These are phyloP conservation scores for Syngnathus scovelli DNA, from an alignment of 2,113 vertebrate species.

Conservation along the genomic window DNA sequence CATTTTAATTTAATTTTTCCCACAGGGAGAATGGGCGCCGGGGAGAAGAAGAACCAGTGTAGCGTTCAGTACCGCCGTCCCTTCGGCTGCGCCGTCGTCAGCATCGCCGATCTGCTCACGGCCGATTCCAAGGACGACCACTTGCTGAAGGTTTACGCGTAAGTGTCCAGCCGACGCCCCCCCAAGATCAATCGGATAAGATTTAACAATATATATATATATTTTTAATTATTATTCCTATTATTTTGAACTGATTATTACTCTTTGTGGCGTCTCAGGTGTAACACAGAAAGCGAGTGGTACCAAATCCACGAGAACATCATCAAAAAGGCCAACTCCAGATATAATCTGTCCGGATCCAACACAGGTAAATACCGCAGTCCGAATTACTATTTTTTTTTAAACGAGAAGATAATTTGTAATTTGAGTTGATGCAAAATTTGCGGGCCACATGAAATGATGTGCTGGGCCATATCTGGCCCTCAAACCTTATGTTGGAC, in stretches of 20 bases:
- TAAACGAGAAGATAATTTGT: too few relatives aligned
- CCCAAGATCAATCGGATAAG: neutral
- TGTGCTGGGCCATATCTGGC: too few relatives aligned
- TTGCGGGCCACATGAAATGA: too few relatives aligned
- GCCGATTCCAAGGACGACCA: slow-evolving; percentile 95
- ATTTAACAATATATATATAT: neutral
- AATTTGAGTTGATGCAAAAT: too few relatives aligned
- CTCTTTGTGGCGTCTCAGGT: slow-evolving; percentile 67
- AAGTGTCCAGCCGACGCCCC: slow-evolving; percentile 57
- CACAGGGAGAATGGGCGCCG: slow-evolving; percentile 93
- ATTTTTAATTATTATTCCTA: neutral
- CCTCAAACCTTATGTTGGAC: too few relatives aligned
- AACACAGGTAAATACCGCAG: slow-evolving; percentile 81
- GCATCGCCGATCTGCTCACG: slow-evolving; percentile 90
- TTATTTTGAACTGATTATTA: neutral
- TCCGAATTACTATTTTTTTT: neutral
- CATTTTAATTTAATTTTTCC: neutral
- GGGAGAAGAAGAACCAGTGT: slow-evolving; percentile 91
- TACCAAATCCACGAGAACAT: slow-evolving; percentile 97
- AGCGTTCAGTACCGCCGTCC: slow-evolving; percentile 89
- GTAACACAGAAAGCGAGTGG: slow-evolving; percentile 97
- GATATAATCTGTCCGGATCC: slow-evolving; percentile 93
- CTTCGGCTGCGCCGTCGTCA: slow-evolving; percentile 92
- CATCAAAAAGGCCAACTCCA: slow-evolving; percentile 91
- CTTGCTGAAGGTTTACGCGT: slow-evolving; percentile 95